Evolutionary conservation across 2,797 vertebrate species (phyloP).

Genomic region (Neomorphus geoffroyi): DNA sequence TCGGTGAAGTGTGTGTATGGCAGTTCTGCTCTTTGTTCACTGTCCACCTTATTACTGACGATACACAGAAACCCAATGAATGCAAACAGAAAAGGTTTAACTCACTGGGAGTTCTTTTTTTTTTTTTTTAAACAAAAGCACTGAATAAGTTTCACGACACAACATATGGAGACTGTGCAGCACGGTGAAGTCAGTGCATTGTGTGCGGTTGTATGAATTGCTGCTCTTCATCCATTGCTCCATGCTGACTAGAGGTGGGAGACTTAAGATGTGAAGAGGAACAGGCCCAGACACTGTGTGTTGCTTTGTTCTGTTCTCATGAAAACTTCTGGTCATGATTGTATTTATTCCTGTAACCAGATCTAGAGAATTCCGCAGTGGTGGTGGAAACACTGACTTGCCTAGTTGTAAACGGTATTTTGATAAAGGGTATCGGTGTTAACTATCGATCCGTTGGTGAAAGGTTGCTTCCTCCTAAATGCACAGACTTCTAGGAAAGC

Average conservation of each 20-base stretch:
- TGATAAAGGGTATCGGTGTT: background rate
- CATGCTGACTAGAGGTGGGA: background rate
- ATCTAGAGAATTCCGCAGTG: background rate
- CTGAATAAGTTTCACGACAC: background rate
- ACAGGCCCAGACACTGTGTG: background rate
- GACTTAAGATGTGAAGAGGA: background rate
- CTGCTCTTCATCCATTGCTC: rapidly evolving
- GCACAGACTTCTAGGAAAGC: background rate
- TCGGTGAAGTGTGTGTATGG: background rate
- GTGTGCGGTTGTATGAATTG: background rate
- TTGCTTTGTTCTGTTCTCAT: background rate
- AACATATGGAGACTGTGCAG: background rate
- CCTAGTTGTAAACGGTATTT: background rate
- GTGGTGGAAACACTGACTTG: background rate
- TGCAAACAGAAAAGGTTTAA: background rate
- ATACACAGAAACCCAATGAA: background rate
- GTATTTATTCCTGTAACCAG: background rate
- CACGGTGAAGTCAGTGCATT: background rate
- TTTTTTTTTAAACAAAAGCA: background rate
- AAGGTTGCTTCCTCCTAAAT: background rate
- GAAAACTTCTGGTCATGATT: background rate
- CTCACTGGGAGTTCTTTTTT: background rate
- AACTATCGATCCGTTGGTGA: background rate
- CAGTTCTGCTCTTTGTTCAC: background rate
- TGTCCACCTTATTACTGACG: background rate